A percentile compares a stretch with the other conserved stretches of the same genome.
Evolutionary conservation across 2,113 vertebrate genomes (phyloP).

Genomic region (Sapayoa aenigma): DNA sequence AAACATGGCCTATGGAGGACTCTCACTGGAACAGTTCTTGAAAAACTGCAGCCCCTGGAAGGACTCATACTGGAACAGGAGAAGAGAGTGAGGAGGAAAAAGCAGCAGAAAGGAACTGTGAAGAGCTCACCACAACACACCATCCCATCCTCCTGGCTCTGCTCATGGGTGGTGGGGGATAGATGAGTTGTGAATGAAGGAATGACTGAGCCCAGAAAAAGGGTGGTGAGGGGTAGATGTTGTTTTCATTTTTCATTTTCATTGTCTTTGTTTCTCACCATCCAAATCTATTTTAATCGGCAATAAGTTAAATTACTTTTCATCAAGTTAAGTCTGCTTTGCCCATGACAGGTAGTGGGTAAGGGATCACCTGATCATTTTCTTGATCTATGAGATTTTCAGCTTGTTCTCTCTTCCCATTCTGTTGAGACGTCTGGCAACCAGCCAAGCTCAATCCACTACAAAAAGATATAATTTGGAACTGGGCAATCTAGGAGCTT

Average conservation of each 20-base stretch:
- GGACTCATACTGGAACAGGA: neutral
- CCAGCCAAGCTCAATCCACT: neutral
- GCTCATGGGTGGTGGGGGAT: neutral
- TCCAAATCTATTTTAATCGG: neutral
- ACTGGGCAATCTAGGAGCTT: neutral
- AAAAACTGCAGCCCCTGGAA: neutral
- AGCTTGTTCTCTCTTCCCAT: neutral
- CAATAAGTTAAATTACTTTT: neutral
- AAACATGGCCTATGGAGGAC: neutral
- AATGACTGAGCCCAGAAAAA: neutral
- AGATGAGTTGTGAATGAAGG: neutral
- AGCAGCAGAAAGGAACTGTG: neutral
- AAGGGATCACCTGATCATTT: neutral
- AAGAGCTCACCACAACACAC: neutral
- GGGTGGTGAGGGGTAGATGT: neutral
- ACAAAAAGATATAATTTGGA: neutral
- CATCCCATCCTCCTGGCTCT: rapidly evolving
- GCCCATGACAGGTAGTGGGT: neutral
- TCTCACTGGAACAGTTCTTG: neutral
- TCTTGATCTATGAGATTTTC: neutral
- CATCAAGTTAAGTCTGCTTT: neutral
- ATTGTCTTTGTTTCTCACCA: neutral
- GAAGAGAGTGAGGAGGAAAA: neutral
- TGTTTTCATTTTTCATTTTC: neutral
- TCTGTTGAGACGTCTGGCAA: neutral